These are phyloP conservation scores for Barnardius zonarius DNA, from an alignment of 2,113 vertebrate genomes.

Conservation along the genomic window DNA sequence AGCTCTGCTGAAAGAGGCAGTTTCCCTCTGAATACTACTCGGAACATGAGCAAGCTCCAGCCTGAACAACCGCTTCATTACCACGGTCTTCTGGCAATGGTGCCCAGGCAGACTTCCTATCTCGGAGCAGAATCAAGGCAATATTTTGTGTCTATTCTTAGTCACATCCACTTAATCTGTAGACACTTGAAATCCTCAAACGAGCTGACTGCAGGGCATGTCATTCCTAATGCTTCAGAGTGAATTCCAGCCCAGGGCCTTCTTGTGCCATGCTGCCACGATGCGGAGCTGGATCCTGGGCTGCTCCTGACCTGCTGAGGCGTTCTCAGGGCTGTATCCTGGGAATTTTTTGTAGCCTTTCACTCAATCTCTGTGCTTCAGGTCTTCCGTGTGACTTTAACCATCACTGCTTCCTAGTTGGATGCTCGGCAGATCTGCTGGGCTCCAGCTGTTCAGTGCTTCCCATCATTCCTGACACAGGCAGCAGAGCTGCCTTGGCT, in stretches of 20 bases:
- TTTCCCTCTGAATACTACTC: neutral
- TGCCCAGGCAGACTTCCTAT: neutral
- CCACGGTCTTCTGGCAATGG: neutral
- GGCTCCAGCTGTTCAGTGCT: neutral
- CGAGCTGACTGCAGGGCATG: neutral
- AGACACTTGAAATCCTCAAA: neutral
- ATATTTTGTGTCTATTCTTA: neutral
- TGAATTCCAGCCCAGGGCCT: neutral
- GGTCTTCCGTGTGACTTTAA: neutral
- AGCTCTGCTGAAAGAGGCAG: neutral
- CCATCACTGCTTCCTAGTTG: neutral
- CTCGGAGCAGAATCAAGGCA: neutral
- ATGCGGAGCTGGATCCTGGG: neutral
- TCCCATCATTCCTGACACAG: neutral
- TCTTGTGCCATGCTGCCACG: fast-evolving
- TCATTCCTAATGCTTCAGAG: neutral
- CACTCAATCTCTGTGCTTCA: neutral
- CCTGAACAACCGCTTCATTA: neutral
- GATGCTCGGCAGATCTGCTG: neutral
- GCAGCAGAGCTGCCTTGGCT: neutral
- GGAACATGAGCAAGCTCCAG: neutral
- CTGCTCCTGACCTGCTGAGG: neutral
- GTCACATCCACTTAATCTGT: neutral
- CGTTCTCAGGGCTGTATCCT: fast-evolving
- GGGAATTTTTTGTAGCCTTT: neutral